Conservation (phyloP, 2,888 invertebrate genomes). For the Arge pagana region DNA sequence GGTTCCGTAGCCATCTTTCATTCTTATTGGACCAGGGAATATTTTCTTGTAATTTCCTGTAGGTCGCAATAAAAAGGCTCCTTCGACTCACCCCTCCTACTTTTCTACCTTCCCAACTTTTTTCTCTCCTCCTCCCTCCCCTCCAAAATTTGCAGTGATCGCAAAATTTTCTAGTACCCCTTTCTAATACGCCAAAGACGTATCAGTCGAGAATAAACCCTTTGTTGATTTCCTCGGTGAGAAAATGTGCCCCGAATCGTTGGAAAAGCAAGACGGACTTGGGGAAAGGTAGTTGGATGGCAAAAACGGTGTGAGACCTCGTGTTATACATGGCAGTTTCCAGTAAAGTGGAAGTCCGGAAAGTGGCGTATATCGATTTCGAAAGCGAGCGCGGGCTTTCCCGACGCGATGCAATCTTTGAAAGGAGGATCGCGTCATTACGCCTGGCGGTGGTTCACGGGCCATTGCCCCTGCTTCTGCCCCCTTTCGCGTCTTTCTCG, state of each 20-base stretch:
- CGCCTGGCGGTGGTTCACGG: conserved; percentile 55
- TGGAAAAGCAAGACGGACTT: no score
- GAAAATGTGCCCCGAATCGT: no score
- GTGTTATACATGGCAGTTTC: no score
- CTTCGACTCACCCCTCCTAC: conserved; percentile 28
- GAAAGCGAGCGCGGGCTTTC: conserved; percentile 44
- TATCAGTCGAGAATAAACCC: no score
- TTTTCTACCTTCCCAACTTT: background rate
- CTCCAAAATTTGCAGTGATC: conserved; percentile 17
- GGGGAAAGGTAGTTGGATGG: no score
- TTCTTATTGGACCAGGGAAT: conserved; percentile 36
- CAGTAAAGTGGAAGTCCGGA: no score
- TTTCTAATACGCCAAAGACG: no score
- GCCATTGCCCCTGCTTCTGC: conserved; percentile 49
- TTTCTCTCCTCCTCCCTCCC: conserved; percentile 17
- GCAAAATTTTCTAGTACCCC: conserved; percentile 21
- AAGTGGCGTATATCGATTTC: conserved; percentile 16
- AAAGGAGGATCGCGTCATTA: conserved; percentile 59
- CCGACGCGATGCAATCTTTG: conserved; percentile 58
- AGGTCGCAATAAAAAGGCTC: conserved; percentile 23
- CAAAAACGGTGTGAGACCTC: no score
- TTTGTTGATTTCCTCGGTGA: no score
- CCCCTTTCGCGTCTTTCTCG: conserved; percentile 33
- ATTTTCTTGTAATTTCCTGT: conserved; percentile 33
- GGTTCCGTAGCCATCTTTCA: conserved; percentile 36